Percentiles rank a stretch among this genome's conserved stretches.
Conservation (phyloP, 2,113 vertebrate genomes). For the Bambusicola thoracicus region DNA sequence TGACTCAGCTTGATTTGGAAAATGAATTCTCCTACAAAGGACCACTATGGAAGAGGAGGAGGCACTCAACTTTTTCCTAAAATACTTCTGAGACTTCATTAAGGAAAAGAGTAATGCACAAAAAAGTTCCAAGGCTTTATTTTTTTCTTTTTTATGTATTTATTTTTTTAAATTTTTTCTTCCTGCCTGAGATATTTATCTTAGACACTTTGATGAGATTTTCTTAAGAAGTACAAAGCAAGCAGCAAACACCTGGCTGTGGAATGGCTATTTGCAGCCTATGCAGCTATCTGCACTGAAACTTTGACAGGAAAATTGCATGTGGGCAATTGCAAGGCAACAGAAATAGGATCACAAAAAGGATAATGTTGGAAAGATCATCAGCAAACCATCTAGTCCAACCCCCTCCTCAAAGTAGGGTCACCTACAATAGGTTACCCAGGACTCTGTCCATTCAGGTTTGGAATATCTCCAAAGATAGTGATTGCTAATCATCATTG, state of each 20-base stretch:
- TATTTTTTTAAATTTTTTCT: too few species aligned
- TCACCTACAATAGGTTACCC: neutral
- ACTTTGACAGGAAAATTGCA: neutral
- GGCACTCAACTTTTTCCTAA: neutral
- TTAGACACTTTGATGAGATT: neutral
- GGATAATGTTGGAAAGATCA: neutral
- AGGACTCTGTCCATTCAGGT: neutral
- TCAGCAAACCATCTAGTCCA: neutral
- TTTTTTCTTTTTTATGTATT: too few species aligned
- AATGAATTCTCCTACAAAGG: neutral
- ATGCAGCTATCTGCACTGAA: neutral
- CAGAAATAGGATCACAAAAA: neutral
- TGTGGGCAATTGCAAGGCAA: neutral
- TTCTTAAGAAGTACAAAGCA: neutral
- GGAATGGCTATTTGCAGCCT: neutral
- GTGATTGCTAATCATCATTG: neutral
- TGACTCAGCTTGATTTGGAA: neutral
- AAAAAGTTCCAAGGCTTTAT: neutral
- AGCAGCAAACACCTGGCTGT: neutral
- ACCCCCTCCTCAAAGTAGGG: neutral
- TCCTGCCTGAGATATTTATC: neutral
- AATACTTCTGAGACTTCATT: neutral
- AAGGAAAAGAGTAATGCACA: neutral
- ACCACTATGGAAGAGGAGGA: accelerated
- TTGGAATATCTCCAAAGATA: neutral